A percentile compares a stretch with the other conserved stretches of the same genome.
phyloP scores from a whole-genome alignment of 2,113 vertebrate genomes.

The Platichthys flesus region DNA sequence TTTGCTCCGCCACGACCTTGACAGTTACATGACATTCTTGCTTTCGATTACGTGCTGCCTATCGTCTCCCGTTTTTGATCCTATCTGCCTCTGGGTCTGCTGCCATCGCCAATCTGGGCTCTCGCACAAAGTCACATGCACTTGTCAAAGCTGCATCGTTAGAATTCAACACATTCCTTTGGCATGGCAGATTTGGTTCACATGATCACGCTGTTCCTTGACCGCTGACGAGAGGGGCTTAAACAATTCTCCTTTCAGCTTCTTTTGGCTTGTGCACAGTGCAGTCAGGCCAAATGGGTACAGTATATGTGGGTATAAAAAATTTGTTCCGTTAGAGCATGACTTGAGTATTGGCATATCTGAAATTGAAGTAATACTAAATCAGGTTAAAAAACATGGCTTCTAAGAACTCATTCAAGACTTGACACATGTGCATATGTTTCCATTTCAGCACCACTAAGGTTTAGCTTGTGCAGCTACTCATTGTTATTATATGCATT shows the following conservation, averaged over 20 bases:
- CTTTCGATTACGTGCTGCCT: slow-evolving; percentile 37
- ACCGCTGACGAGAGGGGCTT: slow-evolving; percentile 54
- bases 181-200: slow-evolving; percentile 74
- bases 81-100: slow-evolving; percentile 32
- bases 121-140: slow-evolving; percentile 78
- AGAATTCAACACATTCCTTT: slow-evolving; percentile 86
- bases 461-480: background rate
- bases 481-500: background rate
- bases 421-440: background rate
- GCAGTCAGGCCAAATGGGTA: slow-evolving; percentile 25
- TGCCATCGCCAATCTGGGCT: slow-evolving; percentile 8
- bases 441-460: background rate
- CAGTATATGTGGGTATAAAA: slow-evolving; percentile 10
- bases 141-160: slow-evolving; percentile 81
- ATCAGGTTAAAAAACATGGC: background rate
- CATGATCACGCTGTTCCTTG: slow-evolving; percentile 75
- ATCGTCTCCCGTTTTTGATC: slow-evolving; percentile 27
- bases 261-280: slow-evolving; percentile 9
- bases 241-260: slow-evolving; percentile 72
- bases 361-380: background rate
- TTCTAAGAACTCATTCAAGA: slow-evolving; percentile 1
- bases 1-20: slow-evolving; percentile 37
- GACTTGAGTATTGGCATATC: background rate
- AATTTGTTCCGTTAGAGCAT: background rate
- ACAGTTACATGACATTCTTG: slow-evolving; percentile 19